Conservation (phyloP, 2,797 vertebrate genomes). For the Onychomys arenicola region DNA sequence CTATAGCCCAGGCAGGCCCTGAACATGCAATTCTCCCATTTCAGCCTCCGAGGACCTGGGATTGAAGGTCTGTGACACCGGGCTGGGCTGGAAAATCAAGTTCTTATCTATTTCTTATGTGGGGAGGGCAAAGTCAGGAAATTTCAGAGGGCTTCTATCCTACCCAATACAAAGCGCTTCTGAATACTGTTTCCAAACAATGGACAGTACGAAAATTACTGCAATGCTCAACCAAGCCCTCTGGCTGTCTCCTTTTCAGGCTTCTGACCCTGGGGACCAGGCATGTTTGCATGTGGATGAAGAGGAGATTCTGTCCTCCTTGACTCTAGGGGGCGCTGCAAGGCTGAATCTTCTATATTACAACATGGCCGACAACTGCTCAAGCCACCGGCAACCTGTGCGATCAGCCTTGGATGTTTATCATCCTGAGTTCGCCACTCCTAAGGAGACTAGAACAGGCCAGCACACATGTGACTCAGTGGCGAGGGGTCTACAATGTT, state of each 20-base stretch:
- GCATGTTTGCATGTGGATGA: conserved; percentile 54
- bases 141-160: conserved; percentile 67
- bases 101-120: conserved; percentile 77
- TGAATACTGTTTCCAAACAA: conserved; percentile 62
- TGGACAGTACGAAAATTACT: conserved; percentile 54
- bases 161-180: conserved; percentile 70
- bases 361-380: conserved; percentile 11
- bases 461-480: conserved; percentile 10
- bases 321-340: neutral
- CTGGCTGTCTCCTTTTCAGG: conserved; percentile 72
- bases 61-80: neutral
- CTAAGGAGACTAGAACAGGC: conserved; percentile 50
- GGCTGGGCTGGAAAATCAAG: neutral
- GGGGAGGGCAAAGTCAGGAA: conserved; percentile 66
- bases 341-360: conserved; percentile 32
- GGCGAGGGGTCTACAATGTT: neutral
- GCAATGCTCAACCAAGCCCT: conserved; percentile 51
- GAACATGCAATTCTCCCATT: neutral
- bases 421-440: conserved; percentile 20
- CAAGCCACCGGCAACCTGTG: conserved; percentile 69
- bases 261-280: conserved; percentile 74
- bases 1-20: neutral
- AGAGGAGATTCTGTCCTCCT: conserved; percentile 10
- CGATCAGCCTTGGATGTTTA: conserved; percentile 57
- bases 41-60: neutral